Conservation (phyloP, 2,113 vertebrate species). For the Charina bottae region DNA sequence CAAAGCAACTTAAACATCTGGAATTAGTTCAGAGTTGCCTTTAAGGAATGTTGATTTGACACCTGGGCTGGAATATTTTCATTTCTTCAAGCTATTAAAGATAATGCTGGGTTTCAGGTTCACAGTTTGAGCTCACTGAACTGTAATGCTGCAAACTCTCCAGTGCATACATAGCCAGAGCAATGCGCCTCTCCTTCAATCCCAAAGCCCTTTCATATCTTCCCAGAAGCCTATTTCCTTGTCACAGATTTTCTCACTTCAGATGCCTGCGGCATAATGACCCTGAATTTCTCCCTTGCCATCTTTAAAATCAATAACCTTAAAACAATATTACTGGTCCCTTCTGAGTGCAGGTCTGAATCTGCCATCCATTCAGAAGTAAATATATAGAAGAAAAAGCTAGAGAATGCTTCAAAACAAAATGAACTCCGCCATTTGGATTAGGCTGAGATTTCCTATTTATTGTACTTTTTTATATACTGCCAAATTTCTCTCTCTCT, state of each 20-base stretch:
- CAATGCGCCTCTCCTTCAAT: background rate
- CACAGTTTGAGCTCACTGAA: slow-evolving; percentile 17
- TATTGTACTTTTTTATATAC: background rate
- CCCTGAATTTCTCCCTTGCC: slow-evolving; percentile 59
- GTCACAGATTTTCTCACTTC: slow-evolving; percentile 62
- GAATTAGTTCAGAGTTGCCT: slow-evolving; percentile 58
- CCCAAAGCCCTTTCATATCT: slow-evolving; percentile 40
- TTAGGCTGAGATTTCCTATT: background rate
- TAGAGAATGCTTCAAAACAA: slow-evolving; percentile 8
- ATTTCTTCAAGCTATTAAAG: slow-evolving; percentile 42
- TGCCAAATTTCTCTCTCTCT: background rate
- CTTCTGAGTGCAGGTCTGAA: slow-evolving; percentile 50
- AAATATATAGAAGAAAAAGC: slow-evolving; percentile 28
- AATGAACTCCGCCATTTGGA: slow-evolving; percentile 41
- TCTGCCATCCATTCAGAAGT: slow-evolving; percentile 43
- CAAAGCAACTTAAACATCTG: slow-evolving; percentile 57
- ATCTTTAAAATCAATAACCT: slow-evolving; percentile 68
- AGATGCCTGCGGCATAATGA: slow-evolving; percentile 49
- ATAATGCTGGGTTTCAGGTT: slow-evolving; percentile 38
- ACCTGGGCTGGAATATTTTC: slow-evolving; percentile 50
- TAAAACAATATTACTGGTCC: slow-evolving; percentile 62
- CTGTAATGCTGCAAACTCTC: slow-evolving; percentile 31
- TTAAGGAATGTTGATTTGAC: slow-evolving; percentile 57
- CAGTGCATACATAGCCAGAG: background rate
- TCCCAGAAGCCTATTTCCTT: slow-evolving; percentile 48